These are phyloP conservation scores for Hemiscyllium ocellatum DNA, from an alignment of 2,113 vertebrate species.

Conservation along the genomic window DNA sequence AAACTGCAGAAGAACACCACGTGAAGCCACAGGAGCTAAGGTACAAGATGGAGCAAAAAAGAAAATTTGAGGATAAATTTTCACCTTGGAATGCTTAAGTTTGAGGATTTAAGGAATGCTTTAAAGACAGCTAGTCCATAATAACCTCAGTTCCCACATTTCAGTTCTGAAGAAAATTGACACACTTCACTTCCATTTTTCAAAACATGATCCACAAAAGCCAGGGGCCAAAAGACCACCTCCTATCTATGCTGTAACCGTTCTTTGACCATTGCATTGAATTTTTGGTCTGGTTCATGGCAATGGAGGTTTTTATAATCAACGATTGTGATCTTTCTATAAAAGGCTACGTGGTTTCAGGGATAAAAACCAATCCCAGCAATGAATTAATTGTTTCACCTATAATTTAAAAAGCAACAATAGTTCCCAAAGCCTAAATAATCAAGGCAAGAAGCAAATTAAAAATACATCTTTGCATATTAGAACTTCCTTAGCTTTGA, in stretches of 20 bases:
- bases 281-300: neutral
- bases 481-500: neutral
- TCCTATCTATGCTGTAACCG: no score
- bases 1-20: neutral
- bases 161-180: neutral
- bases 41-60: neutral
- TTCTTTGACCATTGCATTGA: no score
- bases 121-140: neutral
- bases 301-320: neutral
- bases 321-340: neutral
- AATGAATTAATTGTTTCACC: constrained; percentile 6
- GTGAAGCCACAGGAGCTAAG: neutral
- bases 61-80: neutral
- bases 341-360: constrained; percentile 13
- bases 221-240: neutral
- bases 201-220: neutral
- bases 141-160: neutral
- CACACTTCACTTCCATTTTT: neutral
- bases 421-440: neutral
- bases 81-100: neutral
- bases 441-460: neutral
- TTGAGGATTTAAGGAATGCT: neutral
- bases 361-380: constrained; percentile 8
- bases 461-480: constrained; percentile 5
- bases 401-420: neutral